Evolutionary conservation across 92 coral and sea anemone species (phyloP), one percentile per base, ranked within the genome.

Genomic region (Epizoanthus ramosus): DNA sequence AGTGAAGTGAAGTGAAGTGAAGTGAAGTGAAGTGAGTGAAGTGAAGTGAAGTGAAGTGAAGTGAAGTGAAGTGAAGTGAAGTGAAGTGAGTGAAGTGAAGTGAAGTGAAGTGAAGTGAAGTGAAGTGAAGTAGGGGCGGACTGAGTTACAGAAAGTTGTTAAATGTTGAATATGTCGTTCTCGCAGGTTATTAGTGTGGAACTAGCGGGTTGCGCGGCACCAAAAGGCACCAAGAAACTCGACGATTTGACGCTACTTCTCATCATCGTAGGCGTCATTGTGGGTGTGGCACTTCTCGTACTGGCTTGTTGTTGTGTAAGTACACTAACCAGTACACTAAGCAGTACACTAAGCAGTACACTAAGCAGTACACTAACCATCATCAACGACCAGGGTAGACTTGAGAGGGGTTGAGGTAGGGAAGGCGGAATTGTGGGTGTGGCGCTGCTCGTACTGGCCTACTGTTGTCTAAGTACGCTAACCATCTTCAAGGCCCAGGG

Each of bases 401-500:
- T 28, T 28, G 31, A 28, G 31, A 0, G 31, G 2, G 31, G 0
- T 28, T 28, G 31, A 28, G 31, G 31, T 28, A 28, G 31, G 31
- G 31, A 28, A 28, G 31, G 31, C 0, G 31, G 31, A 28, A 28
- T 28, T 28, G 31, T 28, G 31, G 31, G 31, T 28, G 31, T 28
- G 31, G 31, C 2, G 31, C 31, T 28, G 0, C 31, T 28, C 31
- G 31, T 28, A 28, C 31, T 28, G 31, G 31, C 2, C 2, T 28
- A 95, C 66, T 96, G 94, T 47, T 87, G 95, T 87, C 98, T 96
- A 85, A n/a, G n/a, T n/a, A n/a, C n/a, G n/a, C n/a, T n/a, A n/a
- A n/a, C n/a, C n/a, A n/a, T n/a, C n/a, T 3, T 43, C 50, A 43
- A 43, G 9, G 50, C 50, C 50, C 50, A 9, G 9, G 50, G 50